These are phyloP conservation scores for Podarcis lilfordi DNA, from an alignment of 2,797 vertebrate genomes.

Conservation along the genomic window DNA sequence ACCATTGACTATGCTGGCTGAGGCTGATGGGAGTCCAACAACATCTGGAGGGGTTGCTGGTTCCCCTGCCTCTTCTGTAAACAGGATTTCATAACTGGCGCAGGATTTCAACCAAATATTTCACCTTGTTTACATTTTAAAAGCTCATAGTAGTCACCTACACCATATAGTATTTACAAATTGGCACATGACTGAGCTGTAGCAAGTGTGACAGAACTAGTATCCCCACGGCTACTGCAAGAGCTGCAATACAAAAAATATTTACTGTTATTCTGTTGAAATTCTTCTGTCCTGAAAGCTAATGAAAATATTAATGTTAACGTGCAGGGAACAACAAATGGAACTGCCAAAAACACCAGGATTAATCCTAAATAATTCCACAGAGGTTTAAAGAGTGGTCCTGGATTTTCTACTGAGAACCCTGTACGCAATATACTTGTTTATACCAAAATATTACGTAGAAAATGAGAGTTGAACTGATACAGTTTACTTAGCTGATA, in stretches of 20 bases:
- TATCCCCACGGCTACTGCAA: neutral
- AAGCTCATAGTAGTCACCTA: neutral
- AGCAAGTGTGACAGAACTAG: neutral
- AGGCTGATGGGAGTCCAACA: neutral
- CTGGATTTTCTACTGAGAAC: neutral
- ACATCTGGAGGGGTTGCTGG: neutral
- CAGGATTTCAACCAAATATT: neutral
- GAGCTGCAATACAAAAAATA: neutral
- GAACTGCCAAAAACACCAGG: neutral
- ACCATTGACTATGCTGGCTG: too few species aligned
- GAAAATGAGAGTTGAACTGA: conserved; percentile 12
- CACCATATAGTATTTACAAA: neutral
- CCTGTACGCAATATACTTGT: neutral
- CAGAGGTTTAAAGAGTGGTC: neutral
- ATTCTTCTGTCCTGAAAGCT: neutral
- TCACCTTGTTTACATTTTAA: neutral
- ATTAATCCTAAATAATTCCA: conserved; percentile 7
- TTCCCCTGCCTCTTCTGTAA: neutral
- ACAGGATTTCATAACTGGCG: neutral
- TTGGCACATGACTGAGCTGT: neutral
- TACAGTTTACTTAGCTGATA: conserved; percentile 24
- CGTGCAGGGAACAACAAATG: neutral
- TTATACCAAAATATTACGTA: neutral
- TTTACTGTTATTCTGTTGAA: neutral
- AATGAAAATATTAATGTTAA: neutral